Base-by-base conservation (phyloP, 1,140 invertebrate species). In the Hylyphantes graminicola region DNA sequence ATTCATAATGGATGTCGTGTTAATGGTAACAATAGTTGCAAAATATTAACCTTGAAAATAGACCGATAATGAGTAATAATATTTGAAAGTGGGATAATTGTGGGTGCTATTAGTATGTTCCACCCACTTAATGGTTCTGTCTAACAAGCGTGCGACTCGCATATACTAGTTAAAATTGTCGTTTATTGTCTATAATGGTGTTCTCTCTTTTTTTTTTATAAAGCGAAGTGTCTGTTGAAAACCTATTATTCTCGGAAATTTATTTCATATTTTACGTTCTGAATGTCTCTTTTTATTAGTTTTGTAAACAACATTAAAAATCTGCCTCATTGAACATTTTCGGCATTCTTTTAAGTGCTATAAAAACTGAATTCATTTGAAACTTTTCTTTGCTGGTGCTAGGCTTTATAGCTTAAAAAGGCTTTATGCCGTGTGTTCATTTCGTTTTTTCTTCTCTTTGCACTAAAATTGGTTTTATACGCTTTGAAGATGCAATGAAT, bases 61-160 rank as follows among this genome's bases (percentile, higher is more conserved):
- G 55, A 76, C 63, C 51, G 74, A 76, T 76, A 63, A 50, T 21
- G 35, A 61, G 74, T 76, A 63, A 76, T 76, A 63, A 76, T 51
- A 10, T 76, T 57, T 19, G 15, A 54, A 63, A 76, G 59, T 63
- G 35, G 51, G 74, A 63, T 63, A 63, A 63, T 51, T 35, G 35
- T 35, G 35, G 35, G 35, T 35, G 59, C 74, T 76, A 76, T 76
- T 63, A 76, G 74, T 76, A 51, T n/a, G 21, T 76, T 21, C 35
- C 48, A 50, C 59, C 70, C 13, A 54, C 19, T 21, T 76, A 76
- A 76, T 76, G 74, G 51, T 21, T 59, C 13, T 63, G 50, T 76
- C 63, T 76, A 63, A 63, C 21, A 63, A 63, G 59, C 12, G 35
- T 12, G 9, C 72, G 1, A 21, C 53, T 61, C 61, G 61, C 57